Evolutionary conservation across 2,113 vertebrate genomes (phyloP).

Genomic region (Chaetodon trifascialis): DNA sequence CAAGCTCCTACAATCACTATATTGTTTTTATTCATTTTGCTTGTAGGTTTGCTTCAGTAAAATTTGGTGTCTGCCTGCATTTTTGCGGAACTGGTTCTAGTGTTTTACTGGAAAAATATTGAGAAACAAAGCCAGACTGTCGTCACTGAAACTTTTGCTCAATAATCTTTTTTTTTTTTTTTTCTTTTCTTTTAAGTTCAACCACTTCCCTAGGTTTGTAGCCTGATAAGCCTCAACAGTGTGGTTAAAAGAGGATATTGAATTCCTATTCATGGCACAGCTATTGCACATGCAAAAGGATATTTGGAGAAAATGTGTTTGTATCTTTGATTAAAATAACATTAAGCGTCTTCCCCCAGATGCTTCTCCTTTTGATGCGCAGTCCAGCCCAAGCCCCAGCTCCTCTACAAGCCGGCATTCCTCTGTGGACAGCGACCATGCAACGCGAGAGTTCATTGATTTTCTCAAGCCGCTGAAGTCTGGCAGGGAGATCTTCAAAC

Average conservation of each 20-base stretch:
- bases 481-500: constrained; percentile 94
- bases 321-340: neutral
- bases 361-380: constrained; percentile 82
- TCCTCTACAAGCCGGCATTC: constrained; percentile 88
- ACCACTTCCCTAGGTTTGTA: neutral
- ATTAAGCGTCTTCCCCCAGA: constrained; percentile 77
- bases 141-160: neutral
- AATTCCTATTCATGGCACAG: neutral
- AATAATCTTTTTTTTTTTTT: neutral
- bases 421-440: constrained; percentile 88
- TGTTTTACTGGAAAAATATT: neutral
- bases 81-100: neutral
- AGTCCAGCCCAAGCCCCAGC: constrained; percentile 86
- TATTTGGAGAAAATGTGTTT: neutral
- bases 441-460: constrained; percentile 92
- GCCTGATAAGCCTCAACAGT: no score
- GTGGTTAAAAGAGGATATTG: neutral
- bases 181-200: neutral
- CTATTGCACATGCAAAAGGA: neutral
- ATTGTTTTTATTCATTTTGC: neutral
- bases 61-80: neutral
- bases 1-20: no score
- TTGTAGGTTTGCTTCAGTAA: neutral
- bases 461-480: constrained; percentile 94
- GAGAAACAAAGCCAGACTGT: neutral